Base-by-base conservation (phyloP, 2,113 vertebrate genomes). In the Columba janthina region DNA sequence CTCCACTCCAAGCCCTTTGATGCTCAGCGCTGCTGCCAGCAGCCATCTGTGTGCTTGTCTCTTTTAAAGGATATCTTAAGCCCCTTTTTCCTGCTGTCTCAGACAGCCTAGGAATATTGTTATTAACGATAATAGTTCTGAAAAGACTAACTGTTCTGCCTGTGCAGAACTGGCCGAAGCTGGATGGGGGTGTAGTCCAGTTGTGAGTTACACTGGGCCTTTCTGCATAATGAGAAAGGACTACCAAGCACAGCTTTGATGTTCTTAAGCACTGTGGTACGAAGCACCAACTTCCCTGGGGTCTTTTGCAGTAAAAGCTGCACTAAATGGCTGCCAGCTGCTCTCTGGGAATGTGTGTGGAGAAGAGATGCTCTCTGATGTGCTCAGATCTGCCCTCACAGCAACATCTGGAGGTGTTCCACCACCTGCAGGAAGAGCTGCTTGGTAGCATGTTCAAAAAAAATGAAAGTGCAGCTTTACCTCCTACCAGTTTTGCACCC, bases 291-390 rank as follows among this genome's bases (percentile, higher is more conserved):
- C 42, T 66, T 57, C 56, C 58, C 78, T 6, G 56, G 51, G 60
- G 64, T 73, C 31, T 42, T 83, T 29, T 3, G 1, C n/a, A n/a
- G 46, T 15, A 84, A 77, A 34, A 77, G 78, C 85, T 67, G 88
- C 79, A 74, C 82, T 60, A 54, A 96, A 71, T 65, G 82, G 60
- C 69, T 44, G 38, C 64, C 90, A 94, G 88, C 93, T 97, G 88
- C 93, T 90, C 56, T 16, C 72, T 57, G 82, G 34, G 11, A 84
- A 26, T 7, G 46, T 15, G 78, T 9, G 3, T 25, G 72, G 32
- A 58, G 64, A 40, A 65, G 46, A 66, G 46, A 12, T 29, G 56
- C 12, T 74, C 88, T 83, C 38, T 53, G 92, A 82, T 74, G 72
- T 70, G 71, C 69, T 73, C 3, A 3, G 64, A 80, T 31, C 57